These are phyloP conservation scores for Leptura quadrifasciata DNA, from an alignment of 2,888 invertebrate genomes.

Conservation along the genomic window DNA sequence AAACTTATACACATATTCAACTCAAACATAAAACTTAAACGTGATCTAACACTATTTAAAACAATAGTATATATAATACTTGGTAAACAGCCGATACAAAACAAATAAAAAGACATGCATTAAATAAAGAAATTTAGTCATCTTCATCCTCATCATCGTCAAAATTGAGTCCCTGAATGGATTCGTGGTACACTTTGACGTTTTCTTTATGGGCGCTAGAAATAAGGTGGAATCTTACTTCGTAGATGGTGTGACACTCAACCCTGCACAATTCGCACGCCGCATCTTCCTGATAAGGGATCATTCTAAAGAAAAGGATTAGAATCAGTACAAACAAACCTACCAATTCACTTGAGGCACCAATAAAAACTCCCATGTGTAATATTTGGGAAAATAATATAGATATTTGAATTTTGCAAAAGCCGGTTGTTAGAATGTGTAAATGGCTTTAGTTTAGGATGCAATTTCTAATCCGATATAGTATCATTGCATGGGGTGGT, in stretches of 20 bases:
- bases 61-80: conserved; percentile 22
- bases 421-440: too few relatives aligned
- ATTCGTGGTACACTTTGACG: conserved; percentile 16
- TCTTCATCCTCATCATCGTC: background rate
- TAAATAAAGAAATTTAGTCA: background rate
- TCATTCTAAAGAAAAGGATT: conserved; percentile 18
- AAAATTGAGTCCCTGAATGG: conserved; percentile 11
- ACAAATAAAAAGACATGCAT: background rate
- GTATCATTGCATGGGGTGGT: too few relatives aligned
- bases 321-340: background rate
- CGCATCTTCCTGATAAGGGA: background rate
- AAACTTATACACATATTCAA: background rate
- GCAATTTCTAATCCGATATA: too few relatives aligned
- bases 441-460: too few relatives aligned
- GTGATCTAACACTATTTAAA: conserved; percentile 16
- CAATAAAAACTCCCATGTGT: too few relatives aligned
- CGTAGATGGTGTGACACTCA: background rate
- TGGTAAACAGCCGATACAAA: background rate
- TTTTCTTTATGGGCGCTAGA: conserved; percentile 22
- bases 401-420: too few relatives aligned
- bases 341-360: background rate
- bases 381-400: too few relatives aligned
- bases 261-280: conserved; percentile 23
- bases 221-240: conserved; percentile 30
- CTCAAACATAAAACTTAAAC: background rate